phyloP scores from a whole-genome alignment of 2,797 vertebrate genomes.

The Sylvilagus floridanus region DNA sequence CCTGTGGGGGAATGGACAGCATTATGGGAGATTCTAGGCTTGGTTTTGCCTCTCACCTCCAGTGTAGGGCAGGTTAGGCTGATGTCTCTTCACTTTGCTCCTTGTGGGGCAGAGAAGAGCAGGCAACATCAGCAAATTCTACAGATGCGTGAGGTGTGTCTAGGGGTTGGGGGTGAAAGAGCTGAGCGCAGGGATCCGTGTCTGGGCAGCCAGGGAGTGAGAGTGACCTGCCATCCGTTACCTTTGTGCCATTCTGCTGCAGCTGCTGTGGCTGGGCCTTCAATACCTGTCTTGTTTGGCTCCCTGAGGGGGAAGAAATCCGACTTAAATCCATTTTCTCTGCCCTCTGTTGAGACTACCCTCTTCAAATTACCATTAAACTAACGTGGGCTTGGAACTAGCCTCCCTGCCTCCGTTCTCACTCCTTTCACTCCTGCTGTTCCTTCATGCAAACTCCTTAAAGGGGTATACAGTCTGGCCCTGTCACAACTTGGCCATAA shows the following conservation, averaged over 20 bases:
- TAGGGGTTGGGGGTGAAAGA: neutral
- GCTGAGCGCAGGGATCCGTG: neutral
- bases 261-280: slow-evolving; percentile 8
- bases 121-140: neutral
- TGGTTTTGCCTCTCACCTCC: neutral
- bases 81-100: neutral
- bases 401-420: neutral
- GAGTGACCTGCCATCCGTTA: neutral
- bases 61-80: neutral
- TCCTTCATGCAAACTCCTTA: neutral
- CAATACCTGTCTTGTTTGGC: neutral
- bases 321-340: slow-evolving; percentile 38
- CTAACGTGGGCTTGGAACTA: neutral
- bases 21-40: slow-evolving; percentile 15
- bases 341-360: neutral
- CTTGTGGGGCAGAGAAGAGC: neutral
- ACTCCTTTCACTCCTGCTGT: neutral
- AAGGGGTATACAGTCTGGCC: neutral
- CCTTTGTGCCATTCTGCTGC: slow-evolving; percentile 63
- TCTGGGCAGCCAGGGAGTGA: neutral
- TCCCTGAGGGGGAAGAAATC: slow-evolving; percentile 72
- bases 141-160: neutral
- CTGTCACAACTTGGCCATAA: neutral
- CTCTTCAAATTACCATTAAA: slow-evolving; percentile 17
- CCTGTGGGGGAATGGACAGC: slow-evolving; percentile 59